These are phyloP conservation scores for Luffia ferchaultella DNA, from an alignment of 2,888 invertebrate species.

Conservation along the genomic window DNA sequence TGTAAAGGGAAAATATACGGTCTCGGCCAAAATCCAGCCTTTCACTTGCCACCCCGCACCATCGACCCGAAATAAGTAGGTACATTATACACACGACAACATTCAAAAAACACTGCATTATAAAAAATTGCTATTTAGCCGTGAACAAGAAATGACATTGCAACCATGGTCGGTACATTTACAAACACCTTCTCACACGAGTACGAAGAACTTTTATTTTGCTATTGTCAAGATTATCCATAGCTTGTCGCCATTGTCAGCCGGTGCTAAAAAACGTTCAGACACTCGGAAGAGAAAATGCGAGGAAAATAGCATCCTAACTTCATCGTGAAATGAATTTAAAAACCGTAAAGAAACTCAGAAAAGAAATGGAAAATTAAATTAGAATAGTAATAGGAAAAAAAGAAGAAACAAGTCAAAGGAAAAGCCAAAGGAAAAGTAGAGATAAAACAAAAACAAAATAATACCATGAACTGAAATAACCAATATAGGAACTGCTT, in stretches of 20 bases:
- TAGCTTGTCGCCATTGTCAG: conserved; percentile 14
- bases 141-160: conserved; percentile 8
- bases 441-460: neutral
- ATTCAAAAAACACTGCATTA: conserved; percentile 8
- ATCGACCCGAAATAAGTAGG: too few relatives aligned
- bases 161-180: conserved; percentile 9
- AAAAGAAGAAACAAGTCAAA: too few relatives aligned
- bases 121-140: conserved; percentile 5
- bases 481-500: conserved; percentile 2
- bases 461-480: neutral
- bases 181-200: conserved; percentile 12
- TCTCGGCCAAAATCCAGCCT: too few relatives aligned
- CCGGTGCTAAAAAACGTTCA: conserved; percentile 12
- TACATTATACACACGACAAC: too few relatives aligned
- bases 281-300: neutral
- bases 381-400: conserved; percentile 3
- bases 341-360: conserved; percentile 1
- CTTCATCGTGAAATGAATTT: conserved; percentile 10
- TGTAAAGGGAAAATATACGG: too few relatives aligned
- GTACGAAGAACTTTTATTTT: conserved; percentile 12
- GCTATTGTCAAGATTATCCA: neutral
- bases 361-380: neutral
- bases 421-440: conserved; percentile 5
- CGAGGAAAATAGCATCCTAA: conserved; percentile 6
- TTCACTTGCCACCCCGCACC: too few relatives aligned